Evolutionary conservation across 2,888 invertebrate species (phyloP), one percentile per base, ranked within the genome.

Genomic region (Ornithoptera priamus): DNA sequence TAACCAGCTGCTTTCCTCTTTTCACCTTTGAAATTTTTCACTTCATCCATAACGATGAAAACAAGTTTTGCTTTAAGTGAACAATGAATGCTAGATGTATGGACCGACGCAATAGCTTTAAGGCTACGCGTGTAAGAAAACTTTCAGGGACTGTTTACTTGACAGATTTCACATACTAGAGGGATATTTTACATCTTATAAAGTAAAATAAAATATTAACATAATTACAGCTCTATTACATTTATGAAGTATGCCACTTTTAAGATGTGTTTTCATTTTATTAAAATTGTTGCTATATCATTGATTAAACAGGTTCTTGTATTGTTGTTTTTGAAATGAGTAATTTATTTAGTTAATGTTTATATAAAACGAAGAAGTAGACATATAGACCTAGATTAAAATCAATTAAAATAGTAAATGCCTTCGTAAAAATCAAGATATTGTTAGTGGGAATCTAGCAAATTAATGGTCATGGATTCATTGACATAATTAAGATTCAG

Each of bases 11-110:
- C 22, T 24, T 58, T 58, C 57, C 22, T 10, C 20, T n/a, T 57
- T 57, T 57, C 20, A 57, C 20, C 57, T 20, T 18, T n/a, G 62
- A 62, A 62, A 46, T 7, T 46, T 46, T 36, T 50, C 30, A 20
- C 15, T 59, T 66, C 50, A 15, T 50, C 17, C 17, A 2, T 58
- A 66, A 7, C n/a, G 6, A n/a, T 53, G 46, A 1, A 81, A 79
- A 72, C 22, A 62, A 75, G n/a, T 78, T 75, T 80, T 81, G 75
- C 76, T 81, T 82, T 80, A 73, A 72, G 50, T 67, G 75, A 81
- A 85, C 81, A 85, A 81, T 22, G 72, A 74, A 72, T 30, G 74
- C 77, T 12, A 22, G 15, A 22, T 22, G 15, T 58, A 22, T 58
- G 18, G 22, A 58, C 57, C 80, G 80, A 81, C 82, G 82, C 80